Base-by-base conservation (phyloP, 2,888 invertebrate species). In the Leucophora obtusa region DNA sequence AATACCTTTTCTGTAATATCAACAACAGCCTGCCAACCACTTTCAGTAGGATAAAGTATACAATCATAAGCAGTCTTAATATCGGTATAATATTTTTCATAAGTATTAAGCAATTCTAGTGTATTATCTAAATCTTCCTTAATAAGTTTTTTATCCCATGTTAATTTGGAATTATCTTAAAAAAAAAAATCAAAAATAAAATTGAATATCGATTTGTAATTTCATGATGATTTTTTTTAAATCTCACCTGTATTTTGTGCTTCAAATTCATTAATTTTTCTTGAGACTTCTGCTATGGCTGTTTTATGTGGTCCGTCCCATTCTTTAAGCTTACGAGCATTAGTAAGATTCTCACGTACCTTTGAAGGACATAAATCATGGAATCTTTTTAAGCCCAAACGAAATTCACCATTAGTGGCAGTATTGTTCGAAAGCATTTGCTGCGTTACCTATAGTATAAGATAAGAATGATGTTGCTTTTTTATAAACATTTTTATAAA, bases 41-140 rank as follows among this genome's bases (percentile, higher is more conserved):
- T 91, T n/a, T 98, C 98, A 91, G 98, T 97, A 87, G 97, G 93
- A 90, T 97, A 99, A 33, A 98, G 93, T 65, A 99, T 93, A 91
- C 98, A 97, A 90, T 99, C 99, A 89, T 95, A 97, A 6, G 96
- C 94, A 1, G 97, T 97, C 17, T 98, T 98, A 9, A 94, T 90
- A 87, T 98, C 98, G 71, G 91, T 92, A 89, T 94, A 97, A 87
- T 97, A 96, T 89, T 98, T 98, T 83, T 99, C 98, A 60, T 95
- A 92, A 79, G 91, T 92, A 84, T 93, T 95, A 75, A 99, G 91
- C 77, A 95, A 92, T 85, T 99, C 98, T 66, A 98, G 91, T 85
- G 94, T 93, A 11, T 95, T 94, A 86, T 98, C 97, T 15, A 97
- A 90, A 87, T 99, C 97, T 87, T 99, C 99, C 87, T 96, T 96